Base-by-base conservation (phyloP, 2,113 vertebrate genomes). In the Esox niger region DNA sequence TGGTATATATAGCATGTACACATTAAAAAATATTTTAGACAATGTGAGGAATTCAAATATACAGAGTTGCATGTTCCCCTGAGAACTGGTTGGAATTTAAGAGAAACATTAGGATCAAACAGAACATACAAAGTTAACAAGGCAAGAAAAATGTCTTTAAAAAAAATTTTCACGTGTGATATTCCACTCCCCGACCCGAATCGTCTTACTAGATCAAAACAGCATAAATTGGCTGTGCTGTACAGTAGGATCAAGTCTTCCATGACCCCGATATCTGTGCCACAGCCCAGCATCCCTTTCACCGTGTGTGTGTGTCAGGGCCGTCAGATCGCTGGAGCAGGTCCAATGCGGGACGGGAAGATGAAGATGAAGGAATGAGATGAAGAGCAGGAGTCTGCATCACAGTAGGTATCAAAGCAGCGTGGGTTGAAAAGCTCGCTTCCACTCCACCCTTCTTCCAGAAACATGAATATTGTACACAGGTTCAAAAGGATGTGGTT, bases 381-480 rank as follows among this genome's bases (percentile, higher is more conserved):
- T 30, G 60, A 64, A 65, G 76, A 74, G 70, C 57, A 61, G 3
- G 43, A 79, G 61, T 70, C 58, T 79, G 62, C 47, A 58, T 69
- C 79, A 43, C 73, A 83, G 80, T 71, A 67, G 72, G 71, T 66
- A 79, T 54, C 35, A 74, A 62, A 62, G 63, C 35, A 76, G 77
- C 64, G 85, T 79, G 84, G 80, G 81, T 78, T 64, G 62, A 25
- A 76, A 73, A 56, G 63, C 62, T 29, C 11, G 57, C 68, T 52
- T 32, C 32, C 68, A 10, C 13, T 17, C 38, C 73, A 68, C 63
- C 32, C 58, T 75, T 69, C 78, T 67, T 78, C 80, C 54, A 60
- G 47, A 83, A 76, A 68, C 66, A 76, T 72, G 76, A 57, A 70
- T 72, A 82, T 75, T 80, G 65, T 73, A 4, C 73, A 76, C 71